phyloP scores from a whole-genome alignment of 2,888 invertebrate genomes.

The Pyrochroa serraticornis region DNA sequence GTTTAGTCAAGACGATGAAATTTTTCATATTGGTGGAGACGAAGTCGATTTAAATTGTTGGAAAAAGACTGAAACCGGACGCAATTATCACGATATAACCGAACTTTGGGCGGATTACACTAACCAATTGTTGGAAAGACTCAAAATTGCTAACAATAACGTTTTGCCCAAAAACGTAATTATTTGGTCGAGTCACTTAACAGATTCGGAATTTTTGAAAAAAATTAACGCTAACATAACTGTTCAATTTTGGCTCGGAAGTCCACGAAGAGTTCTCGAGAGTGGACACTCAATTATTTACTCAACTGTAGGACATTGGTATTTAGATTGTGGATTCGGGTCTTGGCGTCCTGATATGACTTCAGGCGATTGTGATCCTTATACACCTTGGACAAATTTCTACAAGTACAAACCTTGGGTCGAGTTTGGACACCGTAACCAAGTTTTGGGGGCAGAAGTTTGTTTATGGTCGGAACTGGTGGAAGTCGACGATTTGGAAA shows the following conservation, averaged over 20 bases:
- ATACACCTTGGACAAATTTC: conserved; percentile 82
- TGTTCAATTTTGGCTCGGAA: conserved; percentile 80
- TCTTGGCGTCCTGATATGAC: conserved; percentile 76
- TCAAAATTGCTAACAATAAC: conserved; percentile 65
- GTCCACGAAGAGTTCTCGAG: conserved; percentile 71
- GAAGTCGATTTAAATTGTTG: conserved; percentile 79
- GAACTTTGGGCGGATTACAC: conserved; percentile 77
- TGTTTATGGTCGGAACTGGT: conserved; percentile 85
- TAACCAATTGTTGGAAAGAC: conserved; percentile 63
- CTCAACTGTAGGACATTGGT: conserved; percentile 85
- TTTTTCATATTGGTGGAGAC: conserved; percentile 80
- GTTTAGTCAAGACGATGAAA: conserved; percentile 74
- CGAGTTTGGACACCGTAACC: conserved; percentile 53
- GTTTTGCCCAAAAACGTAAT: conserved; percentile 62
- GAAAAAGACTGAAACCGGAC: conserved; percentile 55
- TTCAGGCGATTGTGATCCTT: conserved; percentile 78
- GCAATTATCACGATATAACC: conserved; percentile 70
- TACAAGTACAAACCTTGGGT: conserved; percentile 80
- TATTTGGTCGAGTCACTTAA: conserved; percentile 77
- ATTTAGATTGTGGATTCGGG: conserved; percentile 85
- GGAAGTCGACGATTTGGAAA: conserved; percentile 72
- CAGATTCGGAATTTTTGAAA: conserved; percentile 58
- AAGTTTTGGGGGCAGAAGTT: conserved; percentile 74
- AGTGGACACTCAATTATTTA: conserved; percentile 76
- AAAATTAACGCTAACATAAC: conserved; percentile 59